Conservation (phyloP, 2,888 invertebrate species). For the Euclidia mi region DNA sequence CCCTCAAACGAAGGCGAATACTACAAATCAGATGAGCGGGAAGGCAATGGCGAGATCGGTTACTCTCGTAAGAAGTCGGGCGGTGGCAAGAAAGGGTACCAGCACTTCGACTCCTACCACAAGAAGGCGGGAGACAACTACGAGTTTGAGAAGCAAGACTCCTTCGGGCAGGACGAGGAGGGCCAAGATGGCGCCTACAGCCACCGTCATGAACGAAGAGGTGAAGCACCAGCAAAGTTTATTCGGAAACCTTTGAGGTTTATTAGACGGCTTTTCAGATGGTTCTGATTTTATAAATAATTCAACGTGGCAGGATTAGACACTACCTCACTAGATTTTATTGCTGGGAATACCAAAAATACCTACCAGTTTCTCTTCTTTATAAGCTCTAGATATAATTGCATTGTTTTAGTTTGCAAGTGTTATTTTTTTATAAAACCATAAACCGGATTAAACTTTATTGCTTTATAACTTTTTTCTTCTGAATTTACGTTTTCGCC, state of each 20-base stretch:
- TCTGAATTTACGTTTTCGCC: too few species aligned
- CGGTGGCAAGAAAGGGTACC: slow-evolving; percentile 93
- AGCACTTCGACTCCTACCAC: slow-evolving; percentile 93
- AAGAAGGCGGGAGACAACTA: slow-evolving; percentile 93
- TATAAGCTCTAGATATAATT: too few species aligned
- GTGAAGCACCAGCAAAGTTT: slow-evolving; percentile 71
- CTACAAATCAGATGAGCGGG: slow-evolving; percentile 90
- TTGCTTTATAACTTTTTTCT: too few species aligned
- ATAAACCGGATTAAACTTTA: too few species aligned
- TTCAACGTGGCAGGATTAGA: too few species aligned
- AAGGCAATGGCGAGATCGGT: slow-evolving; percentile 92
- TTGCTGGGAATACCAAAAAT: too few species aligned
- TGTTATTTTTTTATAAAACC: too few species aligned
- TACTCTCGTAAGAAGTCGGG: slow-evolving; percentile 91
- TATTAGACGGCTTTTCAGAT: slow-evolving; percentile 66
- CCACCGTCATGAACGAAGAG: slow-evolving; percentile 78
- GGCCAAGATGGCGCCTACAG: slow-evolving; percentile 84
- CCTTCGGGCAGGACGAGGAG: slow-evolving; percentile 90
- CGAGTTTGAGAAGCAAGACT: slow-evolving; percentile 92
- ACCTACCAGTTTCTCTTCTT: too few species aligned
- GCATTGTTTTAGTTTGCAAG: too few species aligned
- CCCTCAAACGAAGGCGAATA: slow-evolving; percentile 78
- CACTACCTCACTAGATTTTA: too few species aligned
- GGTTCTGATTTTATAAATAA: slow-evolving; percentile 52
- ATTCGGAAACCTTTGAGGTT: slow-evolving; percentile 72